Evolutionary conservation across 1,140 invertebrate genomes (phyloP).

Genomic region (Archegozetes longisetosus): DNA sequence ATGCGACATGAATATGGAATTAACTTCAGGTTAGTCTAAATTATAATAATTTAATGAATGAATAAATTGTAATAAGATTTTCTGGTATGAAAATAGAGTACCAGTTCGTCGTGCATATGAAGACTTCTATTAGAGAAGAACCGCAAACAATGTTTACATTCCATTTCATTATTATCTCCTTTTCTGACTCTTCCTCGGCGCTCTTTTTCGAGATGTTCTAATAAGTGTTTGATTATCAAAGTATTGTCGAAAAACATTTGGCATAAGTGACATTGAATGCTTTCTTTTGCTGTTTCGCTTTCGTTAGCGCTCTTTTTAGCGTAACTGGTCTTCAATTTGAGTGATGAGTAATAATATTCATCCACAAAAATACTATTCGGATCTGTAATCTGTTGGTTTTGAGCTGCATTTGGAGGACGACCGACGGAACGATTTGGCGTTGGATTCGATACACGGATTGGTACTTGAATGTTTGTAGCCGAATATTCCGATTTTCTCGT

Average conservation of each 20-base stretch:
- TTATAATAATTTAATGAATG: not conserved
- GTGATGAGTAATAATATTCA: not conserved
- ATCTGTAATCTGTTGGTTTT: not conserved
- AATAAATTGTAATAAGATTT: not conserved
- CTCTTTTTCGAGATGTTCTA: not conserved
- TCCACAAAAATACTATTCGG: not conserved
- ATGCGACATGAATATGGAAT: not conserved
- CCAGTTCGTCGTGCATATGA: not conserved
- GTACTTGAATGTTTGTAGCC: not conserved
- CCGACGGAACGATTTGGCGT: not conserved
- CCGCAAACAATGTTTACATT: not conserved
- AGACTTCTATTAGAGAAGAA: not conserved
- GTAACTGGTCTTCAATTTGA: not conserved
- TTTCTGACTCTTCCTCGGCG: not conserved
- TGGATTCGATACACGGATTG: too few species aligned
- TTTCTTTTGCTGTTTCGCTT: not conserved
- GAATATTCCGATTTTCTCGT: not conserved
- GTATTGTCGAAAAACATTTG: not conserved
- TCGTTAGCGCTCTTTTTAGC: not conserved
- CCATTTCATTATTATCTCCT: not conserved
- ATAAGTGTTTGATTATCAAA: not conserved
- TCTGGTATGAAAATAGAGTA: not conserved
- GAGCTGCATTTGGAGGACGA: not conserved
- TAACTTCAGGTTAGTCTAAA: not conserved
- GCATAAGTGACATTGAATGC: not conserved